Evolutionary conservation across 2,888 invertebrate genomes (phyloP), one percentile per base, ranked within the genome.

Genomic region (Coelopa pilipes): DNA sequence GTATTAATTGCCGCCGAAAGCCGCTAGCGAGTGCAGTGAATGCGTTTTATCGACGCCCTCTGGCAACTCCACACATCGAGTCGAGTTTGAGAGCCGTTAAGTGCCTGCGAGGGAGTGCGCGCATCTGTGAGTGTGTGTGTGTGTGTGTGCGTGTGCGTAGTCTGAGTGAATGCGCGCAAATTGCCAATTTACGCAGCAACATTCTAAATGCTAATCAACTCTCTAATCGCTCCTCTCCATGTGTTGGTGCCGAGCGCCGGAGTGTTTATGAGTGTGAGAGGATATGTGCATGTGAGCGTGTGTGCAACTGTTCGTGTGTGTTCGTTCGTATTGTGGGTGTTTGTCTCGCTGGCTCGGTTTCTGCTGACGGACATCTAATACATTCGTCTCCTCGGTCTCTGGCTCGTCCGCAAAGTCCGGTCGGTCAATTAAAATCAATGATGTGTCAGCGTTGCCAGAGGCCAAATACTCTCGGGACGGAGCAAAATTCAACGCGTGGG

Each of bases 171-270:
- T 65, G 57, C 46, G 50, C 57, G 0, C 57, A 21, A 59, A 57
- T 57, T 57, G 45, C 4, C 34, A 34, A 34, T 34, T 34, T 34
- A 34, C 34, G 7, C 34, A 34, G 34, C 63, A 46, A 65, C 47
- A 45, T 47, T 17, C 15, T 65, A 45, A 65, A 65, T 17, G 47
- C 46, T 65, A 65, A 65, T 65, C 46, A 65, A 65, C 46, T 65
- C 46, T 46, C 65, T 47, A 65, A 65, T 65, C 65, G 19, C 5
- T 65, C 17, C 19, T 46, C 46, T 47, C 47, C 46, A 47, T 65
- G 17, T 47, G 1, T 47, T 47, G 46, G 45, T 65, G 46, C 19
- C 19, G 65, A 46, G 34, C 34, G 7, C n/a, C n/a, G n/a, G n/a
- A 34, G 34, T 34, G 34, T 34, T 34, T 34, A 34, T 34, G 34